Evolutionary conservation across 2,888 invertebrate species (phyloP), one percentile per base, ranked within the genome.

Genomic region (Conomelus anceps): DNA sequence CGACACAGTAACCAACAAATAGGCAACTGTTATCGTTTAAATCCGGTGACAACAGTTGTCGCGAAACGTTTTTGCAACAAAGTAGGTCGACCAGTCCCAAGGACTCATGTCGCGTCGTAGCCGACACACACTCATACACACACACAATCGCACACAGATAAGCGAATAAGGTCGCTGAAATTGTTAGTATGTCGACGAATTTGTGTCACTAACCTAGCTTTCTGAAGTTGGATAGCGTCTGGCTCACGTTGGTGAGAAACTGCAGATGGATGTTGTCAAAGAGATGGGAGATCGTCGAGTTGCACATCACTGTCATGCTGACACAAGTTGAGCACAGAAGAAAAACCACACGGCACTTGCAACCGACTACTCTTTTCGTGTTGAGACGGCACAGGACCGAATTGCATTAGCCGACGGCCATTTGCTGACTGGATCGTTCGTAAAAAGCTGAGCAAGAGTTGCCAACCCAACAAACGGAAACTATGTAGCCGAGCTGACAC

Each of bases 391-490:
- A 7, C n/a, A n/a, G n/a, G 86, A 86, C 23, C 86, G 86, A 24
- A 86, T 86, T 29, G 24, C 86, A 24, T 86, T 86, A 86, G 29
- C 86, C 22, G 29, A 29, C 86, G 29, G 86, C 86, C 86, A 86
- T 86, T 86, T 86, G 86, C 86, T 26, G 86, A 86, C 86, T 86
- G 86, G 86, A 86, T 86, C 29, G 86, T 86, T 86, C 86, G 86
- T 26, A 86, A 86, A 86, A 86, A 86, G 86, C 86, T 86, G 26
- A n/a, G 86, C 26, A 23, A 23, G 29, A 22, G 24, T 9, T 86
- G n/a, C 86, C 86, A 86, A 86, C 86, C 24, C 86, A 86, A 86
- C 86, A 29, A 22, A 22, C 86, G 13, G 23, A 86, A 86, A 86
- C 29, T 29, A 86, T 86, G 22, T 24, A 26, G 29, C 22, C 23